Conservation (phyloP, 2,888 invertebrate species). For the Mythimna impura region DNA sequence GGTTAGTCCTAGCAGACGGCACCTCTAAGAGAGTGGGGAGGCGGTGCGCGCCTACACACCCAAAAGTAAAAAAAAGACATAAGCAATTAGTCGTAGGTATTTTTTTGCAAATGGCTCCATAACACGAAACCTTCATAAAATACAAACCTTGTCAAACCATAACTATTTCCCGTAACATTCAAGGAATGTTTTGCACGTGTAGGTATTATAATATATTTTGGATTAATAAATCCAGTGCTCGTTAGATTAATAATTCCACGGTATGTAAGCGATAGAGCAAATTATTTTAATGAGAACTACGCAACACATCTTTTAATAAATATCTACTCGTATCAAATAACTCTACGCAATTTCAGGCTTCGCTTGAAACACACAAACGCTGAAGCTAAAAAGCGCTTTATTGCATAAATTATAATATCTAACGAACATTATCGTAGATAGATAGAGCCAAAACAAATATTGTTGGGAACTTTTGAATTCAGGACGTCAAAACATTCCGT, state of each 20-base stretch:
- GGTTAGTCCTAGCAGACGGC: no score
- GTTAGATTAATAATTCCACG: constrained; percentile 6
- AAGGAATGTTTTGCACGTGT: neutral
- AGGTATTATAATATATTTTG: neutral
- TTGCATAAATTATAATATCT: constrained; percentile 62
- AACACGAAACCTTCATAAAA: neutral
- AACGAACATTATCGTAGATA: constrained; percentile 51
- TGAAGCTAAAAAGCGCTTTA: constrained; percentile 40
- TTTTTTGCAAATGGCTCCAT: no score
- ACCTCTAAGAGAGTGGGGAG: no score
- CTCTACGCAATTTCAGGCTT: constrained; percentile 30
- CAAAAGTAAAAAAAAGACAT: no score
- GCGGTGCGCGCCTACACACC: no score
- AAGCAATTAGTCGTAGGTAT: no score
- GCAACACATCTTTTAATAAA: constrained; percentile 14
- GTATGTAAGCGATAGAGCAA: constrained; percentile 12
- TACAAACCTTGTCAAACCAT: neutral
- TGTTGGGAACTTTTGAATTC: constrained; percentile 54
- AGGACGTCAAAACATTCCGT: constrained; percentile 39
- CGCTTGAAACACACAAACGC: constrained; percentile 29
- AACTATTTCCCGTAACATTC: neutral
- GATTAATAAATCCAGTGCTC: neutral
- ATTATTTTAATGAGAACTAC: constrained; percentile 43
- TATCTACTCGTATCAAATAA: constrained; percentile 22
- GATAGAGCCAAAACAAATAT: constrained; percentile 56